These are phyloP conservation scores for Vidua chalybeata DNA, from an alignment of 2,113 vertebrate genomes.

Conservation along the genomic window DNA sequence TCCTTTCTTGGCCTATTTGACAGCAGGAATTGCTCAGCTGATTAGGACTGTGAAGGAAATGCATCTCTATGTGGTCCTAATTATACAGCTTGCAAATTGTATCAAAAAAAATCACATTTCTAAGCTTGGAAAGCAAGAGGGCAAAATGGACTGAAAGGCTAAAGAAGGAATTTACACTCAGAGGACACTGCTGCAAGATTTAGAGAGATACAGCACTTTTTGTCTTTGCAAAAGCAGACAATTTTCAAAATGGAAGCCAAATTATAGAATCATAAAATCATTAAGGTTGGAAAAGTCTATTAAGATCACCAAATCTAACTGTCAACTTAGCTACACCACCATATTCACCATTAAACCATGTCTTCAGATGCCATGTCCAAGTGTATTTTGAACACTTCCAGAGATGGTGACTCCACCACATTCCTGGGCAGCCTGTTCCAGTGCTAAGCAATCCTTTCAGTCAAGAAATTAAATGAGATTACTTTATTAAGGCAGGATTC, in stretches of 20 bases:
- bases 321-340: neutral
- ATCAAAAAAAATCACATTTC: fast-evolving
- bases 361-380: neutral
- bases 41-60: neutral
- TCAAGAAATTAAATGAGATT: neutral
- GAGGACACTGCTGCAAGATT: neutral
- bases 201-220: neutral
- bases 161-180: neutral
- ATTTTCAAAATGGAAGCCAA: neutral
- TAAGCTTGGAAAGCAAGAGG: neutral
- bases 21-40: neutral
- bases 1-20: neutral
- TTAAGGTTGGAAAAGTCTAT: neutral
- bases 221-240: neutral
- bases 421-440: neutral
- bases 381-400: neutral
- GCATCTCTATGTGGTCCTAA: neutral
- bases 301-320: neutral
- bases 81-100: neutral
- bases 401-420: neutral
- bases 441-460: neutral
- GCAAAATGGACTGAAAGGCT: neutral
- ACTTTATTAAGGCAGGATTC: neutral
- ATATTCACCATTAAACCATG: neutral
- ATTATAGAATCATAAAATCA: neutral